Evolutionary conservation across 2,113 vertebrate genomes (phyloP), one percentile per base, ranked within the genome.

Genomic region (Carassius auratus): DNA sequence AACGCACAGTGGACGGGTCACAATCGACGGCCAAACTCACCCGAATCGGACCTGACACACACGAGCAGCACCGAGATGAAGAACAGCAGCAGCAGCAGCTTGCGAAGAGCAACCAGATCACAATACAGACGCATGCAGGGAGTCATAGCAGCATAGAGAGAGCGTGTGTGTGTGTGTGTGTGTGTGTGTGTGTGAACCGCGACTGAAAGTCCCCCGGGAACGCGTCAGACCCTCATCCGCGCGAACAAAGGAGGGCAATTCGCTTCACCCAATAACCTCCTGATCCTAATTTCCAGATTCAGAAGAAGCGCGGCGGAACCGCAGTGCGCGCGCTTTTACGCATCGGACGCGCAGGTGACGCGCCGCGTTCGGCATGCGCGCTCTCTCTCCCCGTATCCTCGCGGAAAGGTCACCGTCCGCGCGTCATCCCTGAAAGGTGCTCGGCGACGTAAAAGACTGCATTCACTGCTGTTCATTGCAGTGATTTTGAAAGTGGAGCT

Each of bases 71-170:
- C 23, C 52, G 89, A 48, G 86, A 42, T 8, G 81, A 69, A 82
- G 80, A 52, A 88, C 73, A 90, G 84, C 71, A 94, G 88, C 88
- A 92, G 30, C 30, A 30, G 88, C 88, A 92, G 30, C 30, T 2
- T 84, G 78, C 91, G 81, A 87, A 87, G 86, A 88, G 91, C 91
- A 89, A 85, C 87, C 87, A 91, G 89, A 89, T 88, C 89, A 88
- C 89, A 88, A 92, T 86, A 84, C 83, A 81, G 83, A 76, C 87
- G 91, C 83, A 91, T 90, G 91, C 95, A 93, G 92, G 94, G 91
- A 92, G 92, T 94, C 95, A 95, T 94, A 89, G 88, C 85, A 92
- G 89, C 93, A 87, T 92, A 68, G 64, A 85, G 62, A 42, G 5
- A 38, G 38, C 13, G 91, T 79, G 87, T 76, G 87, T 85, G 15